Base-by-base conservation (phyloP, 1,140 invertebrate species). In the Cydia pomonella region DNA sequence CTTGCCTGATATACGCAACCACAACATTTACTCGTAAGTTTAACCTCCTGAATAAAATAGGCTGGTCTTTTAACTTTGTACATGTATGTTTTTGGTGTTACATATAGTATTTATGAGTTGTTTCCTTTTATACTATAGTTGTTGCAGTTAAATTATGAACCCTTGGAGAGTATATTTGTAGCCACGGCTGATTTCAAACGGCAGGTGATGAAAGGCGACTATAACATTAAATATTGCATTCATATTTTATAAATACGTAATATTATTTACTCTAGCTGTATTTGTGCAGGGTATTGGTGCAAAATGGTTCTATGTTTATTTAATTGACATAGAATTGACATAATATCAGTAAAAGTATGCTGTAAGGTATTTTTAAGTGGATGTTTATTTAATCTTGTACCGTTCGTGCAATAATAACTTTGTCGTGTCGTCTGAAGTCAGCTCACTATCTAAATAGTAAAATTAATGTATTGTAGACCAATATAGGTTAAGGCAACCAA, bases 251-350 rank as follows among this genome's bases (percentile, higher is more conserved):
- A 69, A 69, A 69, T 69, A 69, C 64, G 64, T 69, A 69, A 69
- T 18, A 69, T 66, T 66, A 66, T 69, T 69, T 69, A 41, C 64
- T 41, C 29, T 69, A 69, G 64, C 33, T 69, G 27, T 69, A 69
- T 69, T 69, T 69, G 64, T 69, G 64, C 64, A 69, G 64, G 64
- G 64, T 69, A 69, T 41, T 69, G 64, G 64, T 69, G 64, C 64
- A 69, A 41, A 69, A 69, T 69, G 64, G 33, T 69, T 69, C 64
- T 69, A 69, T 69, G 64, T 33, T 33, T 13, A 23, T 33, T 44
- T 33, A 63, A 63, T 6, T 21, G 10, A 41, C 33, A 69, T 69
- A 69, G 33, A 41, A 38, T 69, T 41, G n/a, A 41, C 64, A 69
- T 38, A 69, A 66, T 66, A 66, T 66, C 63, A 29, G 64, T 69